These are phyloP conservation scores for Hippopotamus amphibius DNA, from an alignment of 2,113 vertebrate genomes.

Conservation along the genomic window DNA sequence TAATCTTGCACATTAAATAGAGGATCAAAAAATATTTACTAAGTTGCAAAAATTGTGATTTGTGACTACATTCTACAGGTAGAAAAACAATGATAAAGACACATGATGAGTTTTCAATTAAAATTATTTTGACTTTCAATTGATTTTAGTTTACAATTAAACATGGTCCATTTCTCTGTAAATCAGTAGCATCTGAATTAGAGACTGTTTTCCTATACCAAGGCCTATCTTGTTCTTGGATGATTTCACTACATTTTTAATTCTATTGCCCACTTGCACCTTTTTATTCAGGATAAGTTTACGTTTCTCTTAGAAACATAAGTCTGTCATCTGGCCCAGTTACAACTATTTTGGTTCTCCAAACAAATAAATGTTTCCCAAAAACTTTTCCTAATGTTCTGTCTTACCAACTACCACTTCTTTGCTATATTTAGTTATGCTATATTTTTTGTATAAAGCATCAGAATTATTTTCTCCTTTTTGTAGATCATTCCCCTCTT, in stretches of 20 bases:
- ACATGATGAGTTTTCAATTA: not conserved
- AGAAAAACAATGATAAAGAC: not conserved
- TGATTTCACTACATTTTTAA: not conserved
- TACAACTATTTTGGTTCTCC: conserved; percentile 14
- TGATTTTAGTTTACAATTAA: not conserved
- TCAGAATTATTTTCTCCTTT: conserved; percentile 39
- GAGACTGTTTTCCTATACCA: not conserved
- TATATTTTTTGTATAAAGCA: conserved; percentile 27
- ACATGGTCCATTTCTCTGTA: not conserved
- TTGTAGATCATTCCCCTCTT: not conserved
- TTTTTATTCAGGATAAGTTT: conserved; percentile 51
- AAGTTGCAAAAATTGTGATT: not conserved
- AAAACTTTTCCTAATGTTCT: not conserved
- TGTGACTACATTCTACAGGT: not conserved
- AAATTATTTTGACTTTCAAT: not conserved
- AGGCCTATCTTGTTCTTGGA: not conserved
- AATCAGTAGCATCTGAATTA: not conserved
- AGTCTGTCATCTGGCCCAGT: not conserved
- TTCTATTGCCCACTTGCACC: not conserved
- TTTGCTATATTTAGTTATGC: not conserved
- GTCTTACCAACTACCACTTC: not conserved
- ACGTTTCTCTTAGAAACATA: conserved; percentile 37
- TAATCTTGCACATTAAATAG: not conserved
- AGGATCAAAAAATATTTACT: not conserved
- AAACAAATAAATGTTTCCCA: conserved; percentile 36